Base-by-base conservation (phyloP, 2,113 vertebrate species). In the Hypanus sabinus region DNA sequence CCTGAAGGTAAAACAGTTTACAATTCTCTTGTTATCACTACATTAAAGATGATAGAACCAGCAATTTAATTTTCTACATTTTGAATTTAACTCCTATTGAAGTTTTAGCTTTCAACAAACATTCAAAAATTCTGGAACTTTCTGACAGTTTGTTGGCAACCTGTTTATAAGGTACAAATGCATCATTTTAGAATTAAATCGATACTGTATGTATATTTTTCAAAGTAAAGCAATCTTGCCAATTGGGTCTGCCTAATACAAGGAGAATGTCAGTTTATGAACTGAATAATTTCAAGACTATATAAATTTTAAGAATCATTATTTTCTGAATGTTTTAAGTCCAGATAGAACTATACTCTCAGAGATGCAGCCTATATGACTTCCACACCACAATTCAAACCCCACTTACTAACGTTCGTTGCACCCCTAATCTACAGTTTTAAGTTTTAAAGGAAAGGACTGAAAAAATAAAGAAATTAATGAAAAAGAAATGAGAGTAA, bases 391-490 rank as follows among this genome's bases (percentile, higher is more conserved):
- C 27, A 30, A 77, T 18, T 60, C 33, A 80, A 93, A 46, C 93
- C 73, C 93, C 30, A 36, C 46, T 80, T 55, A 73, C 30, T 11
- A 97, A 96, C 96, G 96, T 97, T 97, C 95, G 96, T 96, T 97
- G 96, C 96, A 95, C 96, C 96, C 95, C 1, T 60, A 73, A 93
- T 93, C 70, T 71, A 75, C 12, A 30, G 24, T 27, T 30, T 93
- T 18, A 46, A 6, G 73, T 10, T 60, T 27, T 18, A 46, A 71
- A 92, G 68, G 70, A 71, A 92, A 46, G 95, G 95, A 96, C 94
- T 95, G 94, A 95, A 83, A 96, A 24, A 93, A 93, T 95, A 16
- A 95, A 94, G 20, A 70, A 92, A 65, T 95, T 95, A 80, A 10
- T 93, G 81, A 96, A 94, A 94, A 30, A 16, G 36, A 79, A 93